Evolutionary conservation across 2,888 invertebrate genomes (phyloP).

Genomic region (Spialia ferax): DNA sequence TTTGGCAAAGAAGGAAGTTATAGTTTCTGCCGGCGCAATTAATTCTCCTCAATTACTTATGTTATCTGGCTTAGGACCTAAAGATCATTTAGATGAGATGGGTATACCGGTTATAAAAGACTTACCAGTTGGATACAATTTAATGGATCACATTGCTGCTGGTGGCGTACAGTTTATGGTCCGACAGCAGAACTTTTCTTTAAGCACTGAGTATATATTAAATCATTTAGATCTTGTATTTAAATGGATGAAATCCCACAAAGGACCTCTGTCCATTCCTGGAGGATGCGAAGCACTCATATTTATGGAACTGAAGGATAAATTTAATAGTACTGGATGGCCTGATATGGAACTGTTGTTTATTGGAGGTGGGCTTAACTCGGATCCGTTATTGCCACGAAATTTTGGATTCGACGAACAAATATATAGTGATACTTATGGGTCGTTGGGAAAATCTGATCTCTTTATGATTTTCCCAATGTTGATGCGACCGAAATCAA

Average conservation of each 20-base stretch:
- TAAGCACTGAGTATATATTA: slow-evolving; percentile 70
- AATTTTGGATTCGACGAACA: slow-evolving; percentile 83
- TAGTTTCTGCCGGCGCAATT: slow-evolving; percentile 91
- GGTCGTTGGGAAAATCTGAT: slow-evolving; percentile 70
- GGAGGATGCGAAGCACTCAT: slow-evolving; percentile 90
- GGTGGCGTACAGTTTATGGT: slow-evolving; percentile 88
- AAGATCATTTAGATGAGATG: slow-evolving; percentile 83
- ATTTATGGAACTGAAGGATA: slow-evolving; percentile 88
- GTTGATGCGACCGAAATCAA: slow-evolving; percentile 90
- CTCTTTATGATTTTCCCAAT: slow-evolving; percentile 88
- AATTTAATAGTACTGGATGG: slow-evolving; percentile 82
- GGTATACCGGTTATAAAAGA: slow-evolving; percentile 85
- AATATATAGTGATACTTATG: slow-evolving; percentile 73
- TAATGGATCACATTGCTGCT: slow-evolving; percentile 90
- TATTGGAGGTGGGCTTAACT: slow-evolving; percentile 83
- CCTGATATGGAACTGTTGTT: slow-evolving; percentile 89
- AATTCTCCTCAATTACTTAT: slow-evolving; percentile 93
- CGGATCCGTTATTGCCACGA: slow-evolving; percentile 75
- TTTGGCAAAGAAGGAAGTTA: slow-evolving; percentile 89
- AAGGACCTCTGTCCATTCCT: slow-evolving; percentile 87
- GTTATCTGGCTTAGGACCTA: slow-evolving; percentile 92
- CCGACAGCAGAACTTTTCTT: slow-evolving; percentile 63
- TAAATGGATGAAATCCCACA: slow-evolving; percentile 83
- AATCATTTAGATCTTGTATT: slow-evolving; percentile 75
- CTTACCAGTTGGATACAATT: slow-evolving; percentile 88